These are phyloP conservation scores for Zygothrica quintamaculata DNA, from an alignment of 2,888 invertebrate genomes.

Conservation along the genomic window DNA sequence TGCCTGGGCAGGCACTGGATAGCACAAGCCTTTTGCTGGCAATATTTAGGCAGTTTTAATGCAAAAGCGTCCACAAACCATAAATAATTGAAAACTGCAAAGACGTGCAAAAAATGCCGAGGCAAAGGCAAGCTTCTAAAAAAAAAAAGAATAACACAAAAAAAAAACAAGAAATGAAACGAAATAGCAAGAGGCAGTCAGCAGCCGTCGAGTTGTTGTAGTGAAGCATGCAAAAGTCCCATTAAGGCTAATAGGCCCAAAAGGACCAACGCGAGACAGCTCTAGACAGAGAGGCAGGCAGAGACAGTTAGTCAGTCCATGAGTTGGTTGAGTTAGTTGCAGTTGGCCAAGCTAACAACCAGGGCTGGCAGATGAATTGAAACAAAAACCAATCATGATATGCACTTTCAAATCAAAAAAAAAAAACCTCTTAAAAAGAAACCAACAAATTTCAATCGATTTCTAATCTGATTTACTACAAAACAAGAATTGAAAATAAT, in stretches of 20 bases:
- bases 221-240: constrained; percentile 74
- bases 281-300: constrained; percentile 33
- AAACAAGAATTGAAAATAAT: not conserved
- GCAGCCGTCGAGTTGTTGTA: constrained; percentile 65
- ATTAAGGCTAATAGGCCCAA: constrained; percentile 77
- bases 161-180: constrained; percentile 31
- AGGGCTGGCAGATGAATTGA: constrained; percentile 35
- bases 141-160: constrained; percentile 16
- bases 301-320: constrained; percentile 55
- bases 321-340: constrained; percentile 56
- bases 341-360: constrained; percentile 34
- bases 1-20: constrained; percentile 32
- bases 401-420: not conserved
- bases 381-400: not conserved
- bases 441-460: no score
- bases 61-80: constrained; percentile 75
- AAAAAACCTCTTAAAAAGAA: no score
- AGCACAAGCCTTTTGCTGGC: constrained; percentile 43
- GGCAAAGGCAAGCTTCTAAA: constrained; percentile 46
- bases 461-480: not conserved
- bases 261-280: constrained; percentile 56
- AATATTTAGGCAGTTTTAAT: constrained; percentile 76
- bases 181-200: constrained; percentile 41
- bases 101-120: constrained; percentile 70
- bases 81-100: constrained; percentile 81